Percentiles rank a stretch among this genome's conserved stretches.
These are phyloP conservation scores for Nematopogon swammerdamellus DNA, from an alignment of 2,888 invertebrate genomes.

Conservation along the genomic window DNA sequence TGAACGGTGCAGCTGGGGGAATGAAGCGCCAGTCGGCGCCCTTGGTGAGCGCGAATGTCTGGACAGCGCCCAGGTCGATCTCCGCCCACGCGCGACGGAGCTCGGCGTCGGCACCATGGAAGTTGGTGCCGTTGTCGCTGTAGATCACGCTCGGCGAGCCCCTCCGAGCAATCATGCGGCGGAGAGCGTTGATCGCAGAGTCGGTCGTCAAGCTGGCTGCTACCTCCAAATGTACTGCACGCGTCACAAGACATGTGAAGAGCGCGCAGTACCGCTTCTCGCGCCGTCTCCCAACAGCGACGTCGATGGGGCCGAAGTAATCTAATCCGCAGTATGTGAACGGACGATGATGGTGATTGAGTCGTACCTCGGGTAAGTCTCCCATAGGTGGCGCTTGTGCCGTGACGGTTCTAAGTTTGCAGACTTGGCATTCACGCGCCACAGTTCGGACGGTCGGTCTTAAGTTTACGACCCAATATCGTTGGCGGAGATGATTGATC, in stretches of 20 bases:
- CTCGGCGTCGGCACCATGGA: slow-evolving; percentile 1
- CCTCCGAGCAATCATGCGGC: slow-evolving; percentile 1
- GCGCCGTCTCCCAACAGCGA: slow-evolving; percentile 1
- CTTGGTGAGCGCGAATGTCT: not conserved
- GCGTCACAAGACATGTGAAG: slow-evolving; percentile 1
- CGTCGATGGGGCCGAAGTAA: slow-evolving; percentile 4
- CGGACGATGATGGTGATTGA: not conserved
- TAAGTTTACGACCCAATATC: slow-evolving; percentile 6
- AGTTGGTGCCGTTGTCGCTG: slow-evolving; percentile 2
- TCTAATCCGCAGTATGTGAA: slow-evolving; percentile 4
- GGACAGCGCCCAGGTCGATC: not conserved
- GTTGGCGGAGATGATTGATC: slow-evolving; percentile 8
- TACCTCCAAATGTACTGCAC: slow-evolving; percentile 2
- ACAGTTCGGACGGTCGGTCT: slow-evolving; percentile 5
- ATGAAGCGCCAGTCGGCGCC: slow-evolving; percentile 2
- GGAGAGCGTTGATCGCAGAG: not conserved
- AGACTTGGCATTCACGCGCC: not conserved
- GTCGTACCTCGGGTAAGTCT: slow-evolving; percentile 5
- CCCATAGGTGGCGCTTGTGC: slow-evolving; percentile 5
- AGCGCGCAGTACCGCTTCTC: slow-evolving; percentile 1
- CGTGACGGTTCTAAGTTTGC: slow-evolving; percentile 1
- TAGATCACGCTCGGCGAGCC: not conserved
- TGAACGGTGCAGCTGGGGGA: slow-evolving; percentile 1
- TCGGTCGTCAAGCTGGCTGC: slow-evolving; percentile 1
- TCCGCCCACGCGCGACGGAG: slow-evolving; percentile 1